These are phyloP conservation scores for Ophthalmolycus amberensis DNA, from an alignment of 2,113 vertebrate genomes.

Conservation along the genomic window DNA sequence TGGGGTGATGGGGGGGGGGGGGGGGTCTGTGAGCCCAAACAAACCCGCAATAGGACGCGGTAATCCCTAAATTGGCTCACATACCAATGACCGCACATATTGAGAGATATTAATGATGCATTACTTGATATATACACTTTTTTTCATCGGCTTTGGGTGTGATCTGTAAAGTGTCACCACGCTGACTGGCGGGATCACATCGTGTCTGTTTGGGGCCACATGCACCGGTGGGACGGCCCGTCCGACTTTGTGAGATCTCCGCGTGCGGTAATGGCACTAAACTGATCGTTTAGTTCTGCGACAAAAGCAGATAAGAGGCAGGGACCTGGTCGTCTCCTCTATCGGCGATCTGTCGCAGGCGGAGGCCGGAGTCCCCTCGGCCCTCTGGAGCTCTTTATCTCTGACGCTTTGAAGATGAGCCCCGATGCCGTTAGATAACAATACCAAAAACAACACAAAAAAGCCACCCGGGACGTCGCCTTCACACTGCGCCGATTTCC, in stretches of 20 bases:
- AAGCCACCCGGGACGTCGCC: slow-evolving; percentile 60
- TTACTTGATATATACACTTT: neutral
- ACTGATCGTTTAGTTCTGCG: slow-evolving; percentile 76
- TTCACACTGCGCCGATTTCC: slow-evolving; percentile 80
- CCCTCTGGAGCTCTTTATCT: slow-evolving; percentile 72
- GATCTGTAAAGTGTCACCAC: neutral
- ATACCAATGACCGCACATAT: neutral
- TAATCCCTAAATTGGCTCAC: slow-evolving; percentile 6
- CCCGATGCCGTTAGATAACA: slow-evolving; percentile 72
- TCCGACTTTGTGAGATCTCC: slow-evolving; percentile 21
- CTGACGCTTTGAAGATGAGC: slow-evolving; percentile 78
- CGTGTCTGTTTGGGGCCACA: neutral
- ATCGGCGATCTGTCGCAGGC: slow-evolving; percentile 73
- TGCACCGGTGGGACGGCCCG: neutral
- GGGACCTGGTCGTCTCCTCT: slow-evolving; percentile 66
- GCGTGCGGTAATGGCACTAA: slow-evolving; percentile 58
- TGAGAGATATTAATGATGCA: neutral
- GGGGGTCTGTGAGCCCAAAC: slow-evolving; percentile 31
- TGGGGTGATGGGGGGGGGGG: neutral
- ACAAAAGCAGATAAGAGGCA: slow-evolving; percentile 76
- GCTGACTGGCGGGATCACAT: neutral
- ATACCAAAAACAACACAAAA: slow-evolving; percentile 34
- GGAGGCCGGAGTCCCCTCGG: slow-evolving; percentile 56
- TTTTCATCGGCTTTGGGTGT: neutral
- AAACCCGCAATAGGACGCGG: neutral